Evolutionary conservation across 2,888 invertebrate species (phyloP).

Genomic region (Eustalomyia histrio): DNA sequence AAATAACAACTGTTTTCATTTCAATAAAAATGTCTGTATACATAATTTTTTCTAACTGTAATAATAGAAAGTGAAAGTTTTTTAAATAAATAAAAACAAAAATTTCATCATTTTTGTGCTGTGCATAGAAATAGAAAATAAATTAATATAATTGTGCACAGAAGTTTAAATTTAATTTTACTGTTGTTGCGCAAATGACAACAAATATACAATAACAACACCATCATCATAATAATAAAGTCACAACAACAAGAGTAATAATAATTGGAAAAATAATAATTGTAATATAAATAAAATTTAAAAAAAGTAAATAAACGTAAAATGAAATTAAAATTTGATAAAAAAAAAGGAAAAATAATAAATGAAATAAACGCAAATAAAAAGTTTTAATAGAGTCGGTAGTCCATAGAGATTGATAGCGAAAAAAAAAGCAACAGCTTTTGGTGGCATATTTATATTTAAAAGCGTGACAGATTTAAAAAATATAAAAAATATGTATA

Average conservation of each 20-base stretch:
- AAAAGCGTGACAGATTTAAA: slow-evolving; percentile 3
- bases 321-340: slow-evolving; percentile 34
- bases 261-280: slow-evolving; percentile 8
- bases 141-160: slow-evolving; percentile 11
- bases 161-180: slow-evolving; percentile 13
- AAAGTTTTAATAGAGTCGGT: not conserved
- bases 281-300: slow-evolving; percentile 12
- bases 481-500: not conserved
- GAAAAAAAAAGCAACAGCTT: not conserved
- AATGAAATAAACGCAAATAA: slow-evolving; percentile 7
- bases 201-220: not conserved
- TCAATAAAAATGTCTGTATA: slow-evolving; percentile 11
- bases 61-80: slow-evolving; percentile 53
- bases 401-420: not conserved
- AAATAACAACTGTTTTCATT: slow-evolving; percentile 1
- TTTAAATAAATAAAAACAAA: slow-evolving; percentile 3
- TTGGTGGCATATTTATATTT: not conserved
- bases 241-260: not conserved
- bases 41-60: slow-evolving; percentile 31
- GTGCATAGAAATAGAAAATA: slow-evolving; percentile 31
- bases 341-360: slow-evolving; percentile 56
- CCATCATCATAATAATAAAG: too few relatives aligned
- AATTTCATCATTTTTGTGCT: slow-evolving; percentile 20
- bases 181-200: slow-evolving; percentile 5
- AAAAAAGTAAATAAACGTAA: slow-evolving; percentile 28